Conservation (phyloP, 1,140 invertebrate genomes). For the Drosophila obscura region DNA sequence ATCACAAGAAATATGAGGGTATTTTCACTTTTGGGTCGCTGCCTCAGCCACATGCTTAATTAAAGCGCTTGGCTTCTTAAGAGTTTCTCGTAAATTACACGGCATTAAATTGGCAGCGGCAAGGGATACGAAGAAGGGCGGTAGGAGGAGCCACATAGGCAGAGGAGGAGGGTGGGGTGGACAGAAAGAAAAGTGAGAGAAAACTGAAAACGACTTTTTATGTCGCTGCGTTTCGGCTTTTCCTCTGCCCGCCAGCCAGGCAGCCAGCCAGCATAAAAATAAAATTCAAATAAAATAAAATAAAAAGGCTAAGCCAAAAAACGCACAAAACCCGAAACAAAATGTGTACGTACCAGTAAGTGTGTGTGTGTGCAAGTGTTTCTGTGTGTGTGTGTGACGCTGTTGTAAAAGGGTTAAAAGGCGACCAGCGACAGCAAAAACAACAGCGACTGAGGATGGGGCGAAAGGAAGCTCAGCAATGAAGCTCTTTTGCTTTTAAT, state of each 20-base stretch:
- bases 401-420: conserved; percentile 73
- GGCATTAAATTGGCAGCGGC: conserved; percentile 69
- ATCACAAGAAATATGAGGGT: conserved; percentile 81
- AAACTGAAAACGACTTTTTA: conserved; percentile 81
- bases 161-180: conserved; percentile 3
- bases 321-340: conserved; percentile 70
- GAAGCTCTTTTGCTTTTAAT: conserved; percentile 77
- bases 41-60: conserved; percentile 79
- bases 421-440: conserved; percentile 47
- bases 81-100: conserved; percentile 80
- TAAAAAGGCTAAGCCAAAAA: conserved; percentile 79
- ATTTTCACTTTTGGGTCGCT: conserved; percentile 81
- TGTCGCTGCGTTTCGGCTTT: conserved; percentile 60
- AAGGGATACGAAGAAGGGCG: conserved; percentile 5
- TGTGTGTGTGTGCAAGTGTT: conserved; percentile 15
- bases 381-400: conserved; percentile 6
- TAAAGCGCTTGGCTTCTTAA: conserved; percentile 80
- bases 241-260: conserved; percentile 44
- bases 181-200: conserved; percentile 22
- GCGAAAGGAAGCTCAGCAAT: conserved; percentile 53
- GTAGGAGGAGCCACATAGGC: not conserved
- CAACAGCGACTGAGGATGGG: not conserved
- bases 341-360: conserved; percentile 28
- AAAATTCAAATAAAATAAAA: conserved; percentile 81
- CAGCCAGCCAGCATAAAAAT: conserved; percentile 61